These are phyloP conservation scores for Drosophila anceps DNA, from an alignment of 2,888 invertebrate genomes.

Conservation along the genomic window DNA sequence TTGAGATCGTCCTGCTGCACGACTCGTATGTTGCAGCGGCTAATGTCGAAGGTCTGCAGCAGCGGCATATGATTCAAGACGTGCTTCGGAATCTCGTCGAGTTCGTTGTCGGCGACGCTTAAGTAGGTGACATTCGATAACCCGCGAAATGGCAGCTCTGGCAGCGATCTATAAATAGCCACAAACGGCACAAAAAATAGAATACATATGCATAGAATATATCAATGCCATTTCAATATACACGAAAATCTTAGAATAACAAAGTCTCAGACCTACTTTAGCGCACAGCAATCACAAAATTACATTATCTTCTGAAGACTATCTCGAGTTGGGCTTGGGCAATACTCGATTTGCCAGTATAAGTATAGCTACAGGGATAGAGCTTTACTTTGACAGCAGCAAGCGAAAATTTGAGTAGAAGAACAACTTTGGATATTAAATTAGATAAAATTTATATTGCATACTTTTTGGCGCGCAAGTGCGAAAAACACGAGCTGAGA, in stretches of 20 bases:
- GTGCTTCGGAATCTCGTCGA: constrained; percentile 91
- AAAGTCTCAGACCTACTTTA: constrained; percentile 2
- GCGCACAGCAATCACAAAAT: neutral
- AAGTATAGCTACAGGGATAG: neutral
- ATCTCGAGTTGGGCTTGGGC: neutral
- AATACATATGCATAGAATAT: constrained; percentile 7
- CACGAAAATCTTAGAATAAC: constrained; percentile 44
- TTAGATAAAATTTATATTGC: constrained; percentile 19
- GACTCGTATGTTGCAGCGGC: constrained; percentile 91
- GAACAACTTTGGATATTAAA: neutral
- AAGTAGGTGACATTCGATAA: constrained; percentile 90
- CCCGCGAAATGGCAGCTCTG: constrained; percentile 91
- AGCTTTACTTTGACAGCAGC: neutral
- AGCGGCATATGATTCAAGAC: constrained; percentile 91
- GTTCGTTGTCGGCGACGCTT: constrained; percentile 92
- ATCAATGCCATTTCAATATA: constrained; percentile 36
- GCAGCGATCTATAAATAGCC: constrained; percentile 88
- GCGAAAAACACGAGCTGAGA: neutral
- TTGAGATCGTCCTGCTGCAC: constrained; percentile 91
- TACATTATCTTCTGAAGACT: neutral
- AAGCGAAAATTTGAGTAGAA: neutral
- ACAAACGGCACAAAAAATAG: constrained; percentile 27
- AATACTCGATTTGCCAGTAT: neutral
- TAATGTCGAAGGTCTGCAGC: constrained; percentile 92
- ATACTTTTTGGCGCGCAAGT: constrained; percentile 47